Conservation (phyloP, 2,888 invertebrate species). For the Hermaeophaga mercurialis region DNA sequence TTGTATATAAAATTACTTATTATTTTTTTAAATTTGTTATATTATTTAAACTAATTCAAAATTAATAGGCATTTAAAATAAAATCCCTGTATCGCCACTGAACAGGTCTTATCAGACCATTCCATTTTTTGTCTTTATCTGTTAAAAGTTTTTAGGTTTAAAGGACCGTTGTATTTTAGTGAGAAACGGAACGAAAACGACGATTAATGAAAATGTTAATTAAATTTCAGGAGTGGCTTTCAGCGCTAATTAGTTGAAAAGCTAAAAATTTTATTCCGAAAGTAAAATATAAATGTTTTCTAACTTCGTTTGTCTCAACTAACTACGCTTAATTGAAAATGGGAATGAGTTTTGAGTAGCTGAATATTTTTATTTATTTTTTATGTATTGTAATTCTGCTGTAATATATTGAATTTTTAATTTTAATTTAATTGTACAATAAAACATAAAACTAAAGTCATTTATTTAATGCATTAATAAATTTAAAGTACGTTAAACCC, state of each 20-base stretch:
- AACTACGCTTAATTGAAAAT: neutral
- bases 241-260: slow-evolving; percentile 7
- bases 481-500: too few species aligned
- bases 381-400: too few species aligned
- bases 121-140: slow-evolving; percentile 1
- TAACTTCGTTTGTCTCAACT: neutral
- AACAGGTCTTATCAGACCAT: neutral
- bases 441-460: too few species aligned
- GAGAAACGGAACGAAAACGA: neutral
- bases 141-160: slow-evolving; percentile 1
- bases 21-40: too few species aligned
- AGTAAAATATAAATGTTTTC: slow-evolving; percentile 2
- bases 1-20: too few species aligned
- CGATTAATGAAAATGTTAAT: slow-evolving; percentile 15
- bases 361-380: too few species aligned
- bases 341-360: neutral
- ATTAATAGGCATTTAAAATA: too few species aligned
- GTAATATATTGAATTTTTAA: too few species aligned
- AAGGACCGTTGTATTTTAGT: slow-evolving; percentile 3
- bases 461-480: too few species aligned
- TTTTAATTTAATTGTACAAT: too few species aligned
- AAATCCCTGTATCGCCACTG: too few species aligned
- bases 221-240: slow-evolving; percentile 10
- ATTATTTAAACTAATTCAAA: too few species aligned
- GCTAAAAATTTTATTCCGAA: slow-evolving; percentile 7